Evolutionary conservation across 2,888 invertebrate genomes (phyloP).

Genomic region (Chrysomela aeneicollis): DNA sequence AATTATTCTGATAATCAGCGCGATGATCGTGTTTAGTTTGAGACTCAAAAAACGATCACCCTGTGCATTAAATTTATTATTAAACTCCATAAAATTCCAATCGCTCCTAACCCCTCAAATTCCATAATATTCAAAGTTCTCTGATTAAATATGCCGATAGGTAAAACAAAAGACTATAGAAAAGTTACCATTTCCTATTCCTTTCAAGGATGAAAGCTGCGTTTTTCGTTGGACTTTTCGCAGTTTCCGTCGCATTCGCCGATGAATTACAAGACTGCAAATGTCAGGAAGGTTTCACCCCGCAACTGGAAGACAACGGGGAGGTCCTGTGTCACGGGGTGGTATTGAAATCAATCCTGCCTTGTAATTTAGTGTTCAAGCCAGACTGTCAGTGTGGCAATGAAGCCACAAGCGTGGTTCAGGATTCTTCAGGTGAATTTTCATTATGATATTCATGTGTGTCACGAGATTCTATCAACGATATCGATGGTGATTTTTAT

Average conservation of each 20-base stretch:
- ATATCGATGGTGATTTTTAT: no score
- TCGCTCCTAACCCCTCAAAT: no score
- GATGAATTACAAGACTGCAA: constrained; percentile 40
- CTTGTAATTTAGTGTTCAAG: constrained; percentile 43
- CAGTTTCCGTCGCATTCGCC: constrained; percentile 9
- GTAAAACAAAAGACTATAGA: no score
- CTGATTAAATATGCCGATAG: no score
- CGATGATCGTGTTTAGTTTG: no score
- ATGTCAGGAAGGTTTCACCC: constrained; percentile 37
- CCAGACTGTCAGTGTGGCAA: constrained; percentile 43
- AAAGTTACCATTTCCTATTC: no score
- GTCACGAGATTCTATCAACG: no score
- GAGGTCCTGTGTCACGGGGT: constrained; percentile 40
- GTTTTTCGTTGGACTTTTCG: neutral
- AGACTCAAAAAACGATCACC: no score
- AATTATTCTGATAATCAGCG: no score
- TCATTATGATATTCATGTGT: neutral
- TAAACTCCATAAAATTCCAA: no score
- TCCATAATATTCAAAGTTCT: no score
- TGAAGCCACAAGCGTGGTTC: constrained; percentile 38
- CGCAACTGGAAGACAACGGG: constrained; percentile 32
- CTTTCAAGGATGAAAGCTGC: neutral
- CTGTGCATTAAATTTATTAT: no score
- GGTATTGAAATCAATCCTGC: constrained; percentile 36
- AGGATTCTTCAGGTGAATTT: constrained; percentile 35